Conservation (phyloP, 2,113 vertebrate genomes). For the Equus przewalskii region DNA sequence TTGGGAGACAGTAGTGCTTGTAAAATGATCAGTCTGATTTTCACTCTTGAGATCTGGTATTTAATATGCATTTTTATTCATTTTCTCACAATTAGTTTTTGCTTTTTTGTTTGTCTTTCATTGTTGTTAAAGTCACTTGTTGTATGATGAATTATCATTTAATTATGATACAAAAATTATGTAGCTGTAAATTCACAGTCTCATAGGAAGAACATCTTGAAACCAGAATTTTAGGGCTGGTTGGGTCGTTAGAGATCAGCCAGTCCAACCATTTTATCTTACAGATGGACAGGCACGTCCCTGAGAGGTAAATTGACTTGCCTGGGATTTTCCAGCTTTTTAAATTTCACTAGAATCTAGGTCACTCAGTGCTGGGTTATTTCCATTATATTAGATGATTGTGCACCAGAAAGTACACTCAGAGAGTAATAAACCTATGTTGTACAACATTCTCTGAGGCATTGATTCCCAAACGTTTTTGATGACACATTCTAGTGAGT, state of each 20-base stretch:
- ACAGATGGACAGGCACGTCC: neutral
- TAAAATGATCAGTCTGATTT: slow-evolving; percentile 36
- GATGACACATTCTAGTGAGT: neutral
- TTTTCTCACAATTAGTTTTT: slow-evolving; percentile 56
- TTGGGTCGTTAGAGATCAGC: neutral
- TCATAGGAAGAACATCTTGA: slow-evolving; percentile 9
- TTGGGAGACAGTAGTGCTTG: neutral
- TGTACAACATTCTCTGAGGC: neutral
- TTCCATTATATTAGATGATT: slow-evolving; percentile 25
- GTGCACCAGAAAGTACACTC: neutral
- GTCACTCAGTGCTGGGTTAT: neutral
- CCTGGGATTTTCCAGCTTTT: neutral
- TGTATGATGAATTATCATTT: slow-evolving; percentile 64
- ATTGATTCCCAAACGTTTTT: neutral
- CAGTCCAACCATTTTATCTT: slow-evolving; percentile 16
- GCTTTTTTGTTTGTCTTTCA: slow-evolving; percentile 34
- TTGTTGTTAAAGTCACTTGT: slow-evolving; percentile 77
- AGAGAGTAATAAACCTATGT: neutral
- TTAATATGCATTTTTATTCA: slow-evolving; percentile 41
- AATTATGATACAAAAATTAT: slow-evolving; percentile 57
- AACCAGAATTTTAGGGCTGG: slow-evolving; percentile 60
- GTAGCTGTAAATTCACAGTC: slow-evolving; percentile 47
- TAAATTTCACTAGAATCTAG: slow-evolving; percentile 32
- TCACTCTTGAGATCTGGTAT: neutral
- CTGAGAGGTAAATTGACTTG: slow-evolving; percentile 2